These are phyloP conservation scores for Phaethon lepturus DNA, from an alignment of 2,113 vertebrate species.

Conservation along the genomic window DNA sequence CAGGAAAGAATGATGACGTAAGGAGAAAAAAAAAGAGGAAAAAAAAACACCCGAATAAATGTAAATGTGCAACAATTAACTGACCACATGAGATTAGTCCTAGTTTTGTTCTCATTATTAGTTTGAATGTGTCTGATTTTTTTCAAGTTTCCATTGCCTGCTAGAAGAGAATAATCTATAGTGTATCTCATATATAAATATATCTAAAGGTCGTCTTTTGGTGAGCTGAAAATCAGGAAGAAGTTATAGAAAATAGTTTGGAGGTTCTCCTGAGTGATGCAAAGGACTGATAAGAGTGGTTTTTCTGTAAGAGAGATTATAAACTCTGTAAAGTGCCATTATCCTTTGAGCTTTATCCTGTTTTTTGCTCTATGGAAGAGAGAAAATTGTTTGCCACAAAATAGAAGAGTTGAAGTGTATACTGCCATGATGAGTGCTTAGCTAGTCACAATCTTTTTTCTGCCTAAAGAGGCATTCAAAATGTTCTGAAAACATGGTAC, in stretches of 20 bases:
- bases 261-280: neutral
- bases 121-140: neutral
- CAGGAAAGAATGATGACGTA: neutral
- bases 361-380: neutral
- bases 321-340: neutral
- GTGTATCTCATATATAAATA: neutral
- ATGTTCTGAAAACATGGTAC: neutral
- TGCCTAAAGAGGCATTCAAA: neutral
- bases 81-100: neutral
- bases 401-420: neutral
- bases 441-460: neutral
- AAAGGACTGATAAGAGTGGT: neutral
- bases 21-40: rapidly evolving
- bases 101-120: neutral
- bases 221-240: neutral
- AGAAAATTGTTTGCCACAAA: neutral
- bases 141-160: neutral
- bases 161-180: neutral
- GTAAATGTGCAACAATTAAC: neutral
- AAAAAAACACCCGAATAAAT: neutral
- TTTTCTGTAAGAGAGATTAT: neutral
- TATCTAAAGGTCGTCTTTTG: neutral
- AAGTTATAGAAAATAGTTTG: neutral
- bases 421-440: neutral
- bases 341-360: neutral